These are phyloP conservation scores for Phallusia fumigata DNA, from an alignment of 23 tunicate species.

Conservation along the genomic window DNA sequence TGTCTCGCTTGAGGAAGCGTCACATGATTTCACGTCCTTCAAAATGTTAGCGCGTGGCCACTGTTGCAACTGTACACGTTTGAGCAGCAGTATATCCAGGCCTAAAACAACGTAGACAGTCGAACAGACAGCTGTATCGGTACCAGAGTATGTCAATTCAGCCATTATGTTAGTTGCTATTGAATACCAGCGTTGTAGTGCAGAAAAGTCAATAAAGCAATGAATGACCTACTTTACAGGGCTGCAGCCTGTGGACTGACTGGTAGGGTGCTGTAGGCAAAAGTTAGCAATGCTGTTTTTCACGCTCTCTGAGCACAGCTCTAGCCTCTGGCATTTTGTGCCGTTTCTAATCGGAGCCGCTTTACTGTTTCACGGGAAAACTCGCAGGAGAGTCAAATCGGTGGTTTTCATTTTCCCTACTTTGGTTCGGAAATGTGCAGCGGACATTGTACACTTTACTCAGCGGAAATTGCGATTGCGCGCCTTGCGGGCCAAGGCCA, in stretches of 20 bases:
- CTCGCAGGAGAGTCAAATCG: constrained; percentile 7
- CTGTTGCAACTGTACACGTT: background rate
- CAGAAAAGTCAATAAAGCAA: background rate
- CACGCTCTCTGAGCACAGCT: background rate
- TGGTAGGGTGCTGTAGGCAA: too few species aligned
- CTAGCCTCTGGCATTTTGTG: constrained; percentile 25
- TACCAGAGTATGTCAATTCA: background rate
- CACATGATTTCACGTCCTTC: constrained; percentile 8
- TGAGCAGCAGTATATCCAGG: too few species aligned
- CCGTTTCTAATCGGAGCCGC: constrained; percentile 15
- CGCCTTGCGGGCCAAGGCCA: background rate
- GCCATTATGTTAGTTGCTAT: background rate
- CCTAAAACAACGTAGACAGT: too few species aligned
- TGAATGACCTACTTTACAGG: constrained; percentile 1
- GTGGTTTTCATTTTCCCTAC: background rate
- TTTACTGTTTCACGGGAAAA: constrained; percentile 18
- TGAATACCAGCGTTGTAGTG: background rate
- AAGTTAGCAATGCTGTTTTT: background rate
- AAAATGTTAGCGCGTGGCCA: background rate
- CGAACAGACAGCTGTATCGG: too few species aligned
- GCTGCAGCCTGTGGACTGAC: background rate
- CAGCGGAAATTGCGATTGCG: constrained; percentile 12
- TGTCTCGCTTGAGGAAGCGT: constrained; percentile 11
- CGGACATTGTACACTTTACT: background rate
- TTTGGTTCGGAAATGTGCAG: background rate